phyloP scores from a whole-genome alignment of 2,888 invertebrate genomes.

The Bugulina stolonifera region DNA sequence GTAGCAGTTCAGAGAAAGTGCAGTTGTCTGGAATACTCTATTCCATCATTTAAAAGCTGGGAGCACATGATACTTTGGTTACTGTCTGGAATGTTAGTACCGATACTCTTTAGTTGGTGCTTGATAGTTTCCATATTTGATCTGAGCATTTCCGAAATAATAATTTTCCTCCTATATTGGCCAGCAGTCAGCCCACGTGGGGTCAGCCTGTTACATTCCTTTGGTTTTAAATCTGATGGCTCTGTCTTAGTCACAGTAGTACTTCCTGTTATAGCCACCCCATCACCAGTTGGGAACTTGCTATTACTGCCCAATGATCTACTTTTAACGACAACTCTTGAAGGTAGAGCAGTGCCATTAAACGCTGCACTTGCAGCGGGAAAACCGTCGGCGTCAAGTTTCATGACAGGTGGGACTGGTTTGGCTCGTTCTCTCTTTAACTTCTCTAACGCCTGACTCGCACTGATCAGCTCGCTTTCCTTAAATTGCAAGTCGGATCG shows the following conservation, averaged over 20 bases:
- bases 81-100: not conserved
- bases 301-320: not conserved
- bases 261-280: not conserved
- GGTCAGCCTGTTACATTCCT: not conserved
- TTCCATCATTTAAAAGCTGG: not conserved
- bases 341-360: not conserved
- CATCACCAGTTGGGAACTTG: not conserved
- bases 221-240: not conserved
- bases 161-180: not conserved
- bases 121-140: not conserved
- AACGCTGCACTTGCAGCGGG: not conserved
- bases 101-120: not conserved
- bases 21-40: not conserved
- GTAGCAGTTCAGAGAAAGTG: not conserved
- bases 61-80: too few relatives aligned
- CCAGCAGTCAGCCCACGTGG: not conserved
- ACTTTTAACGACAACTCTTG: not conserved
- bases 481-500: conserved; percentile 10
- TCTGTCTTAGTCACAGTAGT: not conserved
- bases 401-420: not conserved
- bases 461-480: not conserved
- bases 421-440: not conserved
- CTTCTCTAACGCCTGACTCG: not conserved
- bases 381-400: not conserved
- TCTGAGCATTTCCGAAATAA: not conserved